Evolutionary conservation across 2,888 invertebrate genomes (phyloP).

Genomic region (Nudaria mundana): DNA sequence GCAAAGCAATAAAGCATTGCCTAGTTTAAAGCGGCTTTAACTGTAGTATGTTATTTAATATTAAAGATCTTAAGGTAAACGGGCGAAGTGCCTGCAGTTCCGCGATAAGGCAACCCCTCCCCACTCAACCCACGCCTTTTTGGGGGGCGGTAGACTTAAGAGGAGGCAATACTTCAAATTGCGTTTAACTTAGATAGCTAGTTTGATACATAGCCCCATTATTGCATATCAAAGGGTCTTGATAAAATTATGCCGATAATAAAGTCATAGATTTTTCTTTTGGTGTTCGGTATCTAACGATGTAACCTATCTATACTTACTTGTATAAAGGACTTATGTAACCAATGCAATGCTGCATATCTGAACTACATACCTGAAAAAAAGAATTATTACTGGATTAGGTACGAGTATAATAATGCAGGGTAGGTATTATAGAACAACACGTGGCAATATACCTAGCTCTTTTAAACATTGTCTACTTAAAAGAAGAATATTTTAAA

Average conservation of each 20-base stretch:
- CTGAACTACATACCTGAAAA: constrained; percentile 50
- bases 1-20: constrained; percentile 53
- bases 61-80: constrained; percentile 81
- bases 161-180: constrained; percentile 78
- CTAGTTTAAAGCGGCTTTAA: constrained; percentile 63
- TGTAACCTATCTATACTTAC: constrained; percentile 37
- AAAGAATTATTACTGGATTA: constrained; percentile 13
- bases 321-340: constrained; percentile 26
- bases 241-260: constrained; percentile 63
- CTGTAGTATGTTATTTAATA: constrained; percentile 79
- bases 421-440: too few species aligned
- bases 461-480: too few species aligned
- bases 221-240: constrained; percentile 74
- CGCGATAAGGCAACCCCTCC: constrained; percentile 71
- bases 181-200: constrained; percentile 79
- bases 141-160: constrained; percentile 70
- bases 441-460: too few species aligned
- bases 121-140: constrained; percentile 48
- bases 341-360: too few species aligned
- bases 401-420: too few species aligned
- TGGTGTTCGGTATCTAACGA: constrained; percentile 35
- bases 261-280: constrained; percentile 44
- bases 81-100: constrained; percentile 76
- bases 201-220: constrained; percentile 78
- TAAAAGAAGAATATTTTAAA: too few species aligned